Percentiles rank a stretch among this genome's conserved stretches.
phyloP scores from a whole-genome alignment of 2,888 invertebrate species.

The Petrolisthes manimaculis region DNA sequence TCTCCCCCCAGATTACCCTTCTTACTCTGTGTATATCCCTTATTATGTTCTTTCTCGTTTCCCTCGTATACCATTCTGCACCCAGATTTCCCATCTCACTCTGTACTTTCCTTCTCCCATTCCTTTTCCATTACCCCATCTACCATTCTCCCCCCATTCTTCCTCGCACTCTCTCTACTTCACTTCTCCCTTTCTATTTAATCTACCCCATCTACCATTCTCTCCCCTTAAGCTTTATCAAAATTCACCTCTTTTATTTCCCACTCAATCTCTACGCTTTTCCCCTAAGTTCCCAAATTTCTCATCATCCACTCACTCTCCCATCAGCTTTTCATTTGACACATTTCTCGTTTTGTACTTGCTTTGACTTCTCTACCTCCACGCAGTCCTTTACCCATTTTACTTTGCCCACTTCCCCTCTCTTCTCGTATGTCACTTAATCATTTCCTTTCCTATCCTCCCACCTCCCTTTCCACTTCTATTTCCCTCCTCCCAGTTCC shows the following conservation, averaged over 20 bases:
- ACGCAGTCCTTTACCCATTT: not conserved
- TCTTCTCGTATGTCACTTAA: not conserved
- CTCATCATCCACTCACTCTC: too few relatives aligned
- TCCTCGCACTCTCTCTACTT: not conserved
- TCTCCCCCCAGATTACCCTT: not conserved
- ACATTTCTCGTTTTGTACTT: not conserved
- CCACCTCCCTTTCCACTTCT: not conserved
- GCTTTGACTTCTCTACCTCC: not conserved
- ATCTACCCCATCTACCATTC: not conserved
- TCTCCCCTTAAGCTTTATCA: not conserved
- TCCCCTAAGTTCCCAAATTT: not conserved
- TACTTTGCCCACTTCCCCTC: not conserved
- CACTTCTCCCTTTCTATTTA: not conserved
- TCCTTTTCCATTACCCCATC: not conserved
- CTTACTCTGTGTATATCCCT: not conserved
- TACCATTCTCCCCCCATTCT: not conserved
- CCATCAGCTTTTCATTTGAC: not conserved
- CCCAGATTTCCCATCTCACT: not conserved
- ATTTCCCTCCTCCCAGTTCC: not conserved
- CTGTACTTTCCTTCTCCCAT: not conserved
- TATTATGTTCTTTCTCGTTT: not conserved
- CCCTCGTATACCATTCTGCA: not conserved
- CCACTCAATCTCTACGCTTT: not conserved
- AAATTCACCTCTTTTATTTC: not conserved
- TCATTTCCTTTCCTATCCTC: not conserved